A percentile compares a stretch with the other conserved stretches of the same genome.
Conservation (phyloP, 2,113 vertebrate species). For the Stictonetta naevosa region DNA sequence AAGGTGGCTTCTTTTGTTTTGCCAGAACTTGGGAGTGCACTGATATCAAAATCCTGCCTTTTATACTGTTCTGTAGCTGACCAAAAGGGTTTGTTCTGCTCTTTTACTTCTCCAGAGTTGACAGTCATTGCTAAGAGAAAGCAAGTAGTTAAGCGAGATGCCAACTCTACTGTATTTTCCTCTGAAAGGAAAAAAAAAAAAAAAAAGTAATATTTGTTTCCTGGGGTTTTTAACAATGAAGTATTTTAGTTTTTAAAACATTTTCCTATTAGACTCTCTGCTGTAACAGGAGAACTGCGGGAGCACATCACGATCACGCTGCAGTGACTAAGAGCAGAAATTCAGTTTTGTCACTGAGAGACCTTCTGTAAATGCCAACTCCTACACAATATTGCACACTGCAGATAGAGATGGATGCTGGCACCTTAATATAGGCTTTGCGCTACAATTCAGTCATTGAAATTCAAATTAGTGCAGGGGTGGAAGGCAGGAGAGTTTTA, state of each 20-base stretch:
- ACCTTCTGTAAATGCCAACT: constrained; percentile 74
- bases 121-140: background rate
- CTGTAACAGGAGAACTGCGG: constrained; percentile 42
- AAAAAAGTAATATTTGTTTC: background rate
- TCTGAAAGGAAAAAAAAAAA: background rate
- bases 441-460: constrained; percentile 70
- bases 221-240: constrained; percentile 72
- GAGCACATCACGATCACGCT: constrained; percentile 59
- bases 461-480: constrained; percentile 78
- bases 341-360: constrained; percentile 69
- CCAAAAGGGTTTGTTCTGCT: background rate
- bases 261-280: constrained; percentile 45
- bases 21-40: background rate
- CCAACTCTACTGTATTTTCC: background rate
- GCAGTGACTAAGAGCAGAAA: constrained; percentile 71
- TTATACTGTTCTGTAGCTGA: background rate
- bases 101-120: background rate
- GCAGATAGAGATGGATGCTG: constrained; percentile 67
- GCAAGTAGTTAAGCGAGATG: background rate
- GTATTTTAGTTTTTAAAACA: constrained; percentile 17
- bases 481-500: constrained; percentile 67
- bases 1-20: background rate
- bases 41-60: background rate
- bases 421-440: constrained; percentile 66
- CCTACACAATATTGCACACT: constrained; percentile 62